Evolutionary conservation across 2,113 vertebrate genomes (phyloP), one percentile per base, ranked within the genome.

Genomic region (Baryphthengus martii): DNA sequence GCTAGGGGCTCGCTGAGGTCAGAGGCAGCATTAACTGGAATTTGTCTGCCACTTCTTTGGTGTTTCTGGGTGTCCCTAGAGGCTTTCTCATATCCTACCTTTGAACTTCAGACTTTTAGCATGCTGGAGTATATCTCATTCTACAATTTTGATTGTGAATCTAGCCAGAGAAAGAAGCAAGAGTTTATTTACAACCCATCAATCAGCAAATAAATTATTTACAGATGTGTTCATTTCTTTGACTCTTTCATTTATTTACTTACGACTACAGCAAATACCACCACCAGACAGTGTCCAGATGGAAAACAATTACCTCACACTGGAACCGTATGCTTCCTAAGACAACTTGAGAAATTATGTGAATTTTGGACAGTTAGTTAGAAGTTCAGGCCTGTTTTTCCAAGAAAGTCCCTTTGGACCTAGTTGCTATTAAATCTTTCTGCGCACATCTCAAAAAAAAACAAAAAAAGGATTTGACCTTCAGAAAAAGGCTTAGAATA

Each of bases 161-260:
- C 55, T 39, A 91, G 78, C 59, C 83, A 90, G 90, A 92, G 83
- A 94, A 86, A 78, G 79, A 95, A 90, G 76, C 76, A 92, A 90
- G 68, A 90, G 26, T 91, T 96, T 97, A 95, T 96, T 96, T 96
- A 80, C 88, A 56, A 77, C 61, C 70, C 90, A 91, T 96, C 95
- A 96, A 95, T 95, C 93, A 88, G 79, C 79, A 96, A 96, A 97
- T 83, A 96, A 96, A 96, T 91, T 94, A 95, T 97, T 96, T 96
- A 94, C 95, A 96, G 88, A 91, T 96, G 95, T 96, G 63, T 88
- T 92, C 70, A 90, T 97, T 94, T 96, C 91, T 83, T 96, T 88
- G 78, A 91, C 82, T 96, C 79, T 94, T 94, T 95, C 89, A 92
- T 95, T 96, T 97, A 95, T 96, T 96, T 96, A 95, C 88, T 94